Evolutionary conservation across 2,113 vertebrate genomes (phyloP).

Genomic region (Phrynocephalus versicolor): DNA sequence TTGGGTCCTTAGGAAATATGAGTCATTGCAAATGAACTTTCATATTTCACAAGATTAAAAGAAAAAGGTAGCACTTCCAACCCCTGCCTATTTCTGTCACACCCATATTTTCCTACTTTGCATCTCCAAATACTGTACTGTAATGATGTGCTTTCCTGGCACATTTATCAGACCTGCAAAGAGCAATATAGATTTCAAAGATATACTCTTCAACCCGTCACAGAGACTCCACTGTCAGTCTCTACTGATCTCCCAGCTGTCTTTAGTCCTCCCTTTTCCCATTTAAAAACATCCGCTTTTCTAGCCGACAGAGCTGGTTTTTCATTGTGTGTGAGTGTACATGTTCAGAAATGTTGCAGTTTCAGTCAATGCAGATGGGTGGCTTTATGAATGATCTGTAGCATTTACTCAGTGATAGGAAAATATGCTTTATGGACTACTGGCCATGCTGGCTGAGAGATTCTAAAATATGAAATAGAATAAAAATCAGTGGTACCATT

Average conservation of each 20-base stretch:
- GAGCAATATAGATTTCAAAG: background rate
- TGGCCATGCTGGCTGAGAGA: no score
- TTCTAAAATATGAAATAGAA: no score
- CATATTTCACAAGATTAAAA: accelerated
- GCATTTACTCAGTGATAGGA: no score
- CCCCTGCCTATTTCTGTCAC: background rate
- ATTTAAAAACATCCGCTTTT: background rate
- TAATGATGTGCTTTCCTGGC: no score
- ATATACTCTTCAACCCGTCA: background rate
- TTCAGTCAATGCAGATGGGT: background rate
- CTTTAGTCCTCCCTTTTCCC: background rate
- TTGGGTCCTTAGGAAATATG: background rate
- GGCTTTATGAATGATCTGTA: background rate
- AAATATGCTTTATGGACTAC: no score
- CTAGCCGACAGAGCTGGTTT: background rate
- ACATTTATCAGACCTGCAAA: background rate
- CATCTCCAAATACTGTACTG: background rate
- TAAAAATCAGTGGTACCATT: background rate
- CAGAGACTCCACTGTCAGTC: background rate
- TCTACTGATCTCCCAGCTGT: no score
- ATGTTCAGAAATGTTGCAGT: background rate
- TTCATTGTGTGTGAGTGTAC: no score
- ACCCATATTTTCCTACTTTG: background rate
- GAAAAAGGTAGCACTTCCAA: background rate
- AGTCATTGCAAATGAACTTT: background rate